phyloP scores from a whole-genome alignment of 1,140 invertebrate genomes.

The Stegodyphus mimosarum region DNA sequence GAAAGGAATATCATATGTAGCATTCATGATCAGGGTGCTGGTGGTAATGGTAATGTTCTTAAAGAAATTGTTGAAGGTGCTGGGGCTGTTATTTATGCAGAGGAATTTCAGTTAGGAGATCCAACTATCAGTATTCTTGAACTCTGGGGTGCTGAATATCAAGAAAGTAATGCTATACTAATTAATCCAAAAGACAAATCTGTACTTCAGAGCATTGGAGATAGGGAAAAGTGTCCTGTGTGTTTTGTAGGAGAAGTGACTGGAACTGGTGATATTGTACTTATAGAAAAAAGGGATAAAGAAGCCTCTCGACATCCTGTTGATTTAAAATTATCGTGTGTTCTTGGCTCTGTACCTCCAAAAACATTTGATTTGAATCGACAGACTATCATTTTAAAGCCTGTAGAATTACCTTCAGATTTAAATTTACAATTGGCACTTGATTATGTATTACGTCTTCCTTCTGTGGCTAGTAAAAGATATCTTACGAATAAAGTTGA shows the following conservation, averaged over 20 bases:
- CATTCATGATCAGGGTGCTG: slow-evolving; percentile 96
- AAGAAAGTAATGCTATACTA: slow-evolving; percentile 93
- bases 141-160: slow-evolving; percentile 98
- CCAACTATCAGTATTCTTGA: slow-evolving; percentile 92
- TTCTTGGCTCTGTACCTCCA: slow-evolving; percentile 87
- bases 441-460: slow-evolving; percentile 84
- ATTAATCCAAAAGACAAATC: slow-evolving; percentile 76
- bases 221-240: slow-evolving; percentile 90
- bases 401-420: slow-evolving; percentile 72
- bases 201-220: slow-evolving; percentile 79
- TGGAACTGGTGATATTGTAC: slow-evolving; percentile 79
- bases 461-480: slow-evolving; percentile 93
- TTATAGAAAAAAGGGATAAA: slow-evolving; percentile 63
- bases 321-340: slow-evolving; percentile 88
- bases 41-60: slow-evolving; percentile 97
- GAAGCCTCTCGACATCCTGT: slow-evolving; percentile 74
- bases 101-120: slow-evolving; percentile 91
- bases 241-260: slow-evolving; percentile 94
- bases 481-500: slow-evolving; percentile 96
- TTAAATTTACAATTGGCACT: slow-evolving; percentile 77
- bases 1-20: slow-evolving; percentile 61
- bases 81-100: slow-evolving; percentile 90
- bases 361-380: slow-evolving; percentile 73
- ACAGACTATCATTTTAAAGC: slow-evolving; percentile 54
- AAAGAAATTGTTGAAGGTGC: slow-evolving; percentile 95